Evolutionary conservation across 92 coral and sea anemone species (phyloP).

Genomic region (Actinostola sp.): DNA sequence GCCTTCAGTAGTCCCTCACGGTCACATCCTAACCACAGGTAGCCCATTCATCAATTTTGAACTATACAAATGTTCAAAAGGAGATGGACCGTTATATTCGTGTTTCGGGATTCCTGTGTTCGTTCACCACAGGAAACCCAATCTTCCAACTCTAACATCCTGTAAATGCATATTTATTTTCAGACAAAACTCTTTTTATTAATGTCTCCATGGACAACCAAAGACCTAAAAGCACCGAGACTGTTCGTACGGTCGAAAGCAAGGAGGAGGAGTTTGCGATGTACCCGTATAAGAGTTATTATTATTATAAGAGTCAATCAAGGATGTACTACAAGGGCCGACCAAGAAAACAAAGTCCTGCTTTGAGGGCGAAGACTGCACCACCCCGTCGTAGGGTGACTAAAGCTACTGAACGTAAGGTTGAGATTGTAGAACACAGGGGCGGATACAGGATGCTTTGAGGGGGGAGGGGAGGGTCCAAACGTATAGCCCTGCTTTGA

Average conservation of each 20-base stretch:
- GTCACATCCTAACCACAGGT: no score
- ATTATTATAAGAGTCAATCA: no score
- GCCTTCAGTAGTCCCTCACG: no score
- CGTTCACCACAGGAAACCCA: no score
- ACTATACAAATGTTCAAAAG: no score
- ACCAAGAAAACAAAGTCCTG: conserved; percentile 13
- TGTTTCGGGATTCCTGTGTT: no score
- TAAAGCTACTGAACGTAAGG: conserved; percentile 10
- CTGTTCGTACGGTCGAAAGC: conserved; percentile 36
- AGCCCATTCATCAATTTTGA: no score
- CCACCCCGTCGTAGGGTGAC: conserved; percentile 9
- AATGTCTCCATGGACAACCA: conserved; percentile 14
- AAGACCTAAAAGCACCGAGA: conserved; percentile 69
- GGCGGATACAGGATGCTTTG: no score
- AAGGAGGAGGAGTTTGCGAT: conserved; percentile 59
- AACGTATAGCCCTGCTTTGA: not conserved
- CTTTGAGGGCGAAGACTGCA: conserved; percentile 21
- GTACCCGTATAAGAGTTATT: conserved; percentile 62
- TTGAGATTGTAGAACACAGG: no score
- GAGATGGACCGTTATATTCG: no score
- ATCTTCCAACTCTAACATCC: no score
- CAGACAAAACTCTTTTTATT: conserved; percentile 57
- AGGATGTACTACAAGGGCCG: conserved; percentile 13
- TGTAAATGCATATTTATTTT: not conserved
- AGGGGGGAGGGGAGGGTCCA: not conserved